A percentile compares a stretch with the other conserved stretches of the same genome.
Conservation (phyloP, 2,797 vertebrate species). For the Microchirus variegatus region DNA sequence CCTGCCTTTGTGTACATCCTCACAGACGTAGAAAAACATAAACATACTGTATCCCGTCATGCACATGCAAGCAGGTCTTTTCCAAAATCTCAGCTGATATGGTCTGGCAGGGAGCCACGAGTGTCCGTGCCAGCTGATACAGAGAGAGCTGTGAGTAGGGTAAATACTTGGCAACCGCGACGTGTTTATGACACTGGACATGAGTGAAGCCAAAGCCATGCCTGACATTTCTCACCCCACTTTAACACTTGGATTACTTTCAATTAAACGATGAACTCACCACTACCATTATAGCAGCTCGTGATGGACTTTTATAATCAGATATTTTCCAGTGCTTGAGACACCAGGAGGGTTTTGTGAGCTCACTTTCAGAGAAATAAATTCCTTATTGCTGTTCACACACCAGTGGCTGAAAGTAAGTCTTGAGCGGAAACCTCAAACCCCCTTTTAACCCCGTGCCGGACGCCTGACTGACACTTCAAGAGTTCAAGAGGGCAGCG, state of each 20-base stretch:
- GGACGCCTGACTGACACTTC: constrained; percentile 36
- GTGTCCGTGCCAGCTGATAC: constrained; percentile 34
- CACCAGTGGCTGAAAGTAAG: constrained; percentile 1
- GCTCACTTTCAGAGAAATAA: constrained; percentile 2
- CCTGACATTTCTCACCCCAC: constrained; percentile 19
- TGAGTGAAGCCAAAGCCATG: constrained; percentile 18
- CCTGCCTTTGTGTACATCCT: too few species aligned
- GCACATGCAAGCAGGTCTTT: constrained; percentile 23
- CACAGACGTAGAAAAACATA: background rate
- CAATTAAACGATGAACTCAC: constrained; percentile 31
- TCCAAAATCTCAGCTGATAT: constrained; percentile 40
- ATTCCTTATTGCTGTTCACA: constrained; percentile 1
- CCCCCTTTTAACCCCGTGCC: constrained; percentile 21
- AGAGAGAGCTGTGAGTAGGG: constrained; percentile 43
- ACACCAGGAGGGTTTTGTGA: background rate
- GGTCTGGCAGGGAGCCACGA: constrained; percentile 34
- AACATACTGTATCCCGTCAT: background rate
- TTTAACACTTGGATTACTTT: constrained; percentile 40
- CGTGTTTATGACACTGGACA: constrained; percentile 67
- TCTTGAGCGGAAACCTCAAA: constrained; percentile 42
- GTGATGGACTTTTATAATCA: constrained; percentile 13
- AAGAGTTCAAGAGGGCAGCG: constrained; percentile 22
- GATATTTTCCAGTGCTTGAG: background rate
- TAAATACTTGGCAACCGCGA: constrained; percentile 59
- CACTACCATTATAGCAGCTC: constrained; percentile 17